A percentile compares a stretch with the other conserved stretches of the same genome.
Conservation (phyloP, 2,888 invertebrate genomes). For the Andrena minutula region DNA sequence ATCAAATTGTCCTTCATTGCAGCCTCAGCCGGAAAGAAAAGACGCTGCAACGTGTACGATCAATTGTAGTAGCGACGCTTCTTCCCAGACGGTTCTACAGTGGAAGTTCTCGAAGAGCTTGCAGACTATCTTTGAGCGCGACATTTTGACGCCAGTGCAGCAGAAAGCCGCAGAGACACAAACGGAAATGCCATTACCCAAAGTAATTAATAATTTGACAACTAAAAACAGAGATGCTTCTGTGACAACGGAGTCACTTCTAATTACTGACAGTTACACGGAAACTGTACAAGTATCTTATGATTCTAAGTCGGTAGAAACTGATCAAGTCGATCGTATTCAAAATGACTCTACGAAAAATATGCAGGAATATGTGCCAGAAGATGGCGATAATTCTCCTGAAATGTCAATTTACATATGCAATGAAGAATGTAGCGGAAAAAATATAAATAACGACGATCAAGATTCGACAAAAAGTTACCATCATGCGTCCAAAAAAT, state of each 20-base stretch:
- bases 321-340: not conserved
- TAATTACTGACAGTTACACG: not conserved
- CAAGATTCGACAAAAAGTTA: not conserved
- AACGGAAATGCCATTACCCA: constrained; percentile 3
- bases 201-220: not conserved
- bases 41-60: constrained; percentile 5
- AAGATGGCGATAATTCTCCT: not conserved
- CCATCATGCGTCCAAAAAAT: not conserved
- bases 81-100: constrained; percentile 21
- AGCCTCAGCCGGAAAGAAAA: not conserved
- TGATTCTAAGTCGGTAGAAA: not conserved
- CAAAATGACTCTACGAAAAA: not conserved
- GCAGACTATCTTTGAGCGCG: not conserved
- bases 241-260: constrained; percentile 12
- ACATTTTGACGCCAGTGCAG: not conserved
- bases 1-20: not conserved
- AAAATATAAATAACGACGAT: not conserved
- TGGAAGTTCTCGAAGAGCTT: not conserved
- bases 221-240: not conserved
- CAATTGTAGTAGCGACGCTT: constrained; percentile 10
- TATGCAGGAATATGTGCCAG: not conserved
- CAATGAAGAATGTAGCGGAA: not conserved
- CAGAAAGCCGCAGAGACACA: not conserved
- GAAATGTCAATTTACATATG: not conserved
- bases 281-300: not conserved